These are phyloP conservation scores for Pachycephus smyrnensis DNA, from an alignment of 2,888 invertebrate genomes.

Conservation along the genomic window DNA sequence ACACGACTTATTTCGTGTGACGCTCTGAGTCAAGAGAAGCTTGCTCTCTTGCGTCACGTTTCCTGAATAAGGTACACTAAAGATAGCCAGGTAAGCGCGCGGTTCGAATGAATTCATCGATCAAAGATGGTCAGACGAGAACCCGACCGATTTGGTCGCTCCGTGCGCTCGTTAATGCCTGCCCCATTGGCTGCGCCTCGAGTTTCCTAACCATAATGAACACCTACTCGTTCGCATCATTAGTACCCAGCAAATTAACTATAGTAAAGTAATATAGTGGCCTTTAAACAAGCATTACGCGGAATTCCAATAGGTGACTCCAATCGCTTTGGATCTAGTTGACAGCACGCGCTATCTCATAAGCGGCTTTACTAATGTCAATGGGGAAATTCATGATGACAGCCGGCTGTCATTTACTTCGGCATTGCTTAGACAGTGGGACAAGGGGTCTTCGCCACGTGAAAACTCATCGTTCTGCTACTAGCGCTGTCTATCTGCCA, in stretches of 20 bases:
- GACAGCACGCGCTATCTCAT: background rate
- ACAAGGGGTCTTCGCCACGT: background rate
- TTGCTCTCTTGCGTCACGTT: slow-evolving; percentile 25
- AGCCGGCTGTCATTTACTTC: background rate
- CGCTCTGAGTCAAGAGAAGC: background rate
- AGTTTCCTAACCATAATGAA: slow-evolving; percentile 33
- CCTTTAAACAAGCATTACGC: background rate
- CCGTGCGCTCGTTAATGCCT: background rate
- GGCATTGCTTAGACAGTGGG: background rate
- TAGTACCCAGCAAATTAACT: background rate
- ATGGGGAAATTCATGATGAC: background rate
- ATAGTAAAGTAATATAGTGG: background rate
- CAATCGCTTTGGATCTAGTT: background rate
- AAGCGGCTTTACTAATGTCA: background rate
- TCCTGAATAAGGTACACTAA: slow-evolving; percentile 22
- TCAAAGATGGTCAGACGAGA: slow-evolving; percentile 4
- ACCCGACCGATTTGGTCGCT: slow-evolving; percentile 5
- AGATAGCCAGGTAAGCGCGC: slow-evolving; percentile 26
- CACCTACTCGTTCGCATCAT: slow-evolving; percentile 25
- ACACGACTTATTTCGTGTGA: background rate
- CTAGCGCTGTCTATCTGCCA: background rate
- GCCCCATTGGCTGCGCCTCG: slow-evolving; percentile 11
- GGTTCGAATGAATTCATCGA: slow-evolving; percentile 8
- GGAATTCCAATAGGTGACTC: background rate
- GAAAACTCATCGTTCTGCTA: background rate